A percentile compares a stretch with the other conserved stretches of the same genome.
Conservation (phyloP, 2,888 invertebrate genomes). For the Drosophila paracracens region DNA sequence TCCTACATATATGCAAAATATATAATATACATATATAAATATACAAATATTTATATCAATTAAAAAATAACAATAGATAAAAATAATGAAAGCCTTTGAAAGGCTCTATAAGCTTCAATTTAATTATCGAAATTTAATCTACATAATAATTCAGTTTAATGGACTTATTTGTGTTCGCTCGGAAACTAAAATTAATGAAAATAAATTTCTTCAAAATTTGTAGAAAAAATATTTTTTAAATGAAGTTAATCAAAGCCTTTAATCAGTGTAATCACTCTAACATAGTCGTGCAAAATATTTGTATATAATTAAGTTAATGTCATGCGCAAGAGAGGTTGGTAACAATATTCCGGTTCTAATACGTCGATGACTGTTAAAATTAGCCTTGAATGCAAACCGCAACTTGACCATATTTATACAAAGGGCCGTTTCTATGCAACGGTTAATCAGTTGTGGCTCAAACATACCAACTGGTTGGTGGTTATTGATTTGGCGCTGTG, state of each 20-base stretch:
- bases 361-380: neutral
- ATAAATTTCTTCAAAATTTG: neutral
- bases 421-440: slow-evolving; percentile 1
- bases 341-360: too few species aligned
- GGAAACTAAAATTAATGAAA: neutral
- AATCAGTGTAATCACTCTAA: neutral
- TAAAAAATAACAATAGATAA: neutral
- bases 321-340: neutral
- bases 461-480: neutral
- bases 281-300: neutral
- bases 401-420: slow-evolving; percentile 2
- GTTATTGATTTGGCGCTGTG: slow-evolving; percentile 7
- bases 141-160: neutral
- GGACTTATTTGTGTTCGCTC: neutral
- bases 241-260: neutral
- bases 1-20: neutral
- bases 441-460: slow-evolving; percentile 1
- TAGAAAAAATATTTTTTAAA: neutral
- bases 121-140: neutral
- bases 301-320: neutral
- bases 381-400: slow-evolving; percentile 6
- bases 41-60: neutral
- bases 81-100: neutral
- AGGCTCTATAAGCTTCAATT: neutral
- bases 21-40: too few species aligned